Evolutionary conservation across 2,797 vertebrate genomes (phyloP).

Genomic region (Botia almorhae): DNA sequence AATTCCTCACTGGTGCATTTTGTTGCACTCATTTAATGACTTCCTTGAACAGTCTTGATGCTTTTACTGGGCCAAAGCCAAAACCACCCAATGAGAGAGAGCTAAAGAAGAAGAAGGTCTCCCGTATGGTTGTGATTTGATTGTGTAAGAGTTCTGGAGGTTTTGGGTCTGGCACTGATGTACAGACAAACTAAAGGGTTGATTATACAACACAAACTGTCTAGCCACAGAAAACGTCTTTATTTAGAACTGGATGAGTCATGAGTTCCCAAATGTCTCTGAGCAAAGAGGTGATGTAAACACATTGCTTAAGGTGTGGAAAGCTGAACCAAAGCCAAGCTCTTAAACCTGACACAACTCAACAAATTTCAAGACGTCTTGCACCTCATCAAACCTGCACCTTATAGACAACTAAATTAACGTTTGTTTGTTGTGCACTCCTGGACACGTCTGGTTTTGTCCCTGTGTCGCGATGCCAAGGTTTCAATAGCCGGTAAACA

Average conservation of each 20-base stretch:
- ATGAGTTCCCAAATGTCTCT: constrained; percentile 42
- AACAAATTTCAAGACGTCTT: neutral
- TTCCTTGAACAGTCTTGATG: constrained; percentile 65
- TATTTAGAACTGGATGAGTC: constrained; percentile 63
- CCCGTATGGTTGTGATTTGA: neutral
- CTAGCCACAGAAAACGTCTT: constrained; percentile 56
- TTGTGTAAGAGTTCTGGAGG: neutral
- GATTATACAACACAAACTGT: constrained; percentile 13
- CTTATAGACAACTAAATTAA: neutral
- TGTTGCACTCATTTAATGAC: constrained; percentile 78
- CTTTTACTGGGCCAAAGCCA: constrained; percentile 47
- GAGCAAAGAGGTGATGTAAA: constrained; percentile 28
- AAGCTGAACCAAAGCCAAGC: constrained; percentile 5
- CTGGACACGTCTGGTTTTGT: constrained; percentile 19
- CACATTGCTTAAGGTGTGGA: neutral
- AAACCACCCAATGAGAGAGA: constrained; percentile 67
- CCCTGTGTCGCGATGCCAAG: neutral
- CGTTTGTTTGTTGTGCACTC: neutral
- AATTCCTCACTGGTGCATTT: constrained; percentile 51
- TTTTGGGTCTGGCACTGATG: constrained; percentile 47
- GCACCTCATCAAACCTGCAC: neutral
- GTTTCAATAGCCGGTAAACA: neutral
- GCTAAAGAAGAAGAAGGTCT: constrained; percentile 55
- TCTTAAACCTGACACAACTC: neutral
- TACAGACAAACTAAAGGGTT: neutral